Base-by-base conservation (phyloP, 1,140 invertebrate species). In the Heterodera schachtii region DNA sequence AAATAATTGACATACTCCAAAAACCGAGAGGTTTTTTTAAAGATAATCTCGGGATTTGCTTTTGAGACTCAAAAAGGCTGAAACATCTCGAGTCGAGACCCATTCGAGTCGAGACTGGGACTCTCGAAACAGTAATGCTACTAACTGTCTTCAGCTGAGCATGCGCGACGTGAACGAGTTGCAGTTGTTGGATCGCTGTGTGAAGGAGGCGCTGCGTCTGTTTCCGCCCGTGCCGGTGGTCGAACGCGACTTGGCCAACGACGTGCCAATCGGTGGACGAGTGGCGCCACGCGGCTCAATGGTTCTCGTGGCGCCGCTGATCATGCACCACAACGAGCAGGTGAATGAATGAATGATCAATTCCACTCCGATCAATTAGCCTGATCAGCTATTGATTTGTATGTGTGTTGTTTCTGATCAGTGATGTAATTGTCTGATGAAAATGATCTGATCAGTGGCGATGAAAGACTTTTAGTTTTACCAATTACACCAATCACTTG, bases 311-410 rank as follows among this genome's bases (percentile, higher is more conserved):
- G 87, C 89, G 2, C 87, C 89, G 0, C 93, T 92, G 87, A 93
- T 93, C 83, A 90, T 95, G 49, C 95, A 96, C 90, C 93, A 94
- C 74, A 91, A 94, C 93, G 95, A 82, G 52, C 60, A 78, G 49
- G 81, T 46, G 64, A 6, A 11, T 49, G 21, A 13, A 60, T 4
- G 21, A 43, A 31, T 31, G 21, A 19, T 64, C 8, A 31, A 70
- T 13, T 0, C n/a, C 67, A n/a, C 41, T 21, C 43, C 41, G 9
- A 71, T 64, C 11, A 64, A 64, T 69, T 3, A 7, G 7, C 41
- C 7, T 69, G 8, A n/a, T 69, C 19, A 43, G 7, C 67, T 7
- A 69, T 9, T 7, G 41, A n/a, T 69, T 69, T 69, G 7, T 31
- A 31, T 31, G 31, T 31, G 31, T 31, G 31, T 31, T 0, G 31